These are phyloP conservation scores for Styela plicata DNA, from an alignment of 23 tunicate species.

Conservation along the genomic window DNA sequence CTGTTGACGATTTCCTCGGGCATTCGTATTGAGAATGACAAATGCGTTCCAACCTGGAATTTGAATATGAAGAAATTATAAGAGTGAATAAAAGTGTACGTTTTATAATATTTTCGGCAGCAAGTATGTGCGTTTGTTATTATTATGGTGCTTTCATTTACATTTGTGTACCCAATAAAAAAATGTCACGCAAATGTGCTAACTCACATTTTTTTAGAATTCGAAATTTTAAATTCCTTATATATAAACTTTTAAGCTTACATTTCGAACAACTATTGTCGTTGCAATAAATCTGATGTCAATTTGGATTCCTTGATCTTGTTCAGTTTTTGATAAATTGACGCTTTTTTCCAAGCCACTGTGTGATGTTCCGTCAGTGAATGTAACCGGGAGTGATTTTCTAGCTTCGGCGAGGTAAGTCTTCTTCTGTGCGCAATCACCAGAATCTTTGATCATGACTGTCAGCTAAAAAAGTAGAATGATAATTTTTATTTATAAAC, in stretches of 20 bases:
- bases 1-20: slow-evolving; percentile 60
- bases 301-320: slow-evolving; percentile 54
- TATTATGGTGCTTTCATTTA: no score
- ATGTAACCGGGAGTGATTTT: slow-evolving; percentile 46
- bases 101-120: no score
- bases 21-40: slow-evolving; percentile 77
- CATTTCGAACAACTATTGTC: slow-evolving; percentile 65
- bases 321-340: slow-evolving; percentile 22
- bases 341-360: slow-evolving; percentile 45
- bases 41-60: slow-evolving; percentile 47
- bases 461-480: slow-evolving; percentile 58
- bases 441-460: slow-evolving; percentile 55
- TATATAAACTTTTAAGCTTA: no score
- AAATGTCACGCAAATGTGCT: no score
- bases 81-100: no score
- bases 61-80: no score
- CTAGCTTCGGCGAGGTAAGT: slow-evolving; percentile 43
- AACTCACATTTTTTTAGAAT: no score
- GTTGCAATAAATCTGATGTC: slow-evolving; percentile 59
- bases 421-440: slow-evolving; percentile 54
- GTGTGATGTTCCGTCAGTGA: slow-evolving; percentile 56
- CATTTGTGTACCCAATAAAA: no score
- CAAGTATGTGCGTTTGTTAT: no score
- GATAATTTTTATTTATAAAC: not conserved
- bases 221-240: no score